Percentiles rank a stretch among this genome's conserved stretches.
Evolutionary conservation across 2,888 invertebrate genomes (phyloP).

Genomic region (Eupeodes latifasciatus): DNA sequence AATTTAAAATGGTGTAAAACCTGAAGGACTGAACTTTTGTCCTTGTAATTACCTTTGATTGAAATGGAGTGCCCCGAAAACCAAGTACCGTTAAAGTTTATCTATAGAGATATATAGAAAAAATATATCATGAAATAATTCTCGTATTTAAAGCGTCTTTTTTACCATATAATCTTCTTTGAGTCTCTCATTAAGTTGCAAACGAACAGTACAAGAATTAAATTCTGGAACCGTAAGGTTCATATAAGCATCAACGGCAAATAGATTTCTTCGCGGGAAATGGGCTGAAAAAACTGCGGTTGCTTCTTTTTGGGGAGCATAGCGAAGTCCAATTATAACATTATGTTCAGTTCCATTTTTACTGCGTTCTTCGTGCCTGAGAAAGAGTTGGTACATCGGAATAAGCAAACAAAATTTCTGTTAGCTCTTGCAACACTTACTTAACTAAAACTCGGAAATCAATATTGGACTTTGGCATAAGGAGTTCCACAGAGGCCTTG

Average conservation of each 20-base stretch:
- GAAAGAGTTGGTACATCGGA: conserved; percentile 27
- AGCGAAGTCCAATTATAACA: conserved; percentile 85
- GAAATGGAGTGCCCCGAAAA: conserved; percentile 89
- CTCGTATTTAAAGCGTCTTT: neutral
- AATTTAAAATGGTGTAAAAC: conserved; percentile 89
- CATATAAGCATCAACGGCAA: conserved; percentile 88
- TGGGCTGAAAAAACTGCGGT: conserved; percentile 86
- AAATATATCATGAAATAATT: neutral
- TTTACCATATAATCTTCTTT: conserved; percentile 89
- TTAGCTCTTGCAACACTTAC: conserved; percentile 76
- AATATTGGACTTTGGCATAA: conserved; percentile 88
- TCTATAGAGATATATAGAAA: conserved; percentile 82
- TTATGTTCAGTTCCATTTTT: conserved; percentile 86
- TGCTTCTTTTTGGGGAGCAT: conserved; percentile 87
- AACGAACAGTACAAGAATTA: conserved; percentile 88
- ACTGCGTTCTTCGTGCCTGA: conserved; percentile 83
- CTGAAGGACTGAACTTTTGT: conserved; percentile 88
- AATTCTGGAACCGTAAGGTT: conserved; percentile 91
- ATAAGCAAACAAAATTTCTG: neutral
- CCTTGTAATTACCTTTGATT: conserved; percentile 90
- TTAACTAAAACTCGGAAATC: conserved; percentile 87
- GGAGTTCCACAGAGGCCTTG: conserved; percentile 87
- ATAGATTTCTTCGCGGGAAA: conserved; percentile 88
- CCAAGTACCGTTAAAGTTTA: conserved; percentile 91
- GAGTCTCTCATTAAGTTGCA: conserved; percentile 88